Conservation (phyloP, 2,888 invertebrate genomes). For the Theretra japonica region DNA sequence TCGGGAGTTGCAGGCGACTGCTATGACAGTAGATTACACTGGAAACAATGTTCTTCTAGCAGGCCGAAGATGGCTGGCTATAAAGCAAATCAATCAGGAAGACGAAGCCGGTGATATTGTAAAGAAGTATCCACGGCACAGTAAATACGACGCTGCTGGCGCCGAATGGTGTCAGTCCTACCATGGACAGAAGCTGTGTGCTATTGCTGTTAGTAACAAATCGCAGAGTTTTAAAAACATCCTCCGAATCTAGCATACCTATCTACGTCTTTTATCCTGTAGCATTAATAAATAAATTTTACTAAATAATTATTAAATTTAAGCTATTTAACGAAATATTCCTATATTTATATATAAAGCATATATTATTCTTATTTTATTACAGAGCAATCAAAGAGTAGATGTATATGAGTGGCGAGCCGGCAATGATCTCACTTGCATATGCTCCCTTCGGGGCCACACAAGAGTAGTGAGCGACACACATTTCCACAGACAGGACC, state of each 20-base stretch:
- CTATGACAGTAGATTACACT: conserved; percentile 95
- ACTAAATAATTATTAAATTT: not conserved
- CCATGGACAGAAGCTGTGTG: conserved; percentile 91
- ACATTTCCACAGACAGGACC: conserved; percentile 92
- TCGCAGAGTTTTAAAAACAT: not conserved
- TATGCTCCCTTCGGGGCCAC: conserved; percentile 90
- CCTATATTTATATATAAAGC: not conserved
- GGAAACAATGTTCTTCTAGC: conserved; percentile 94
- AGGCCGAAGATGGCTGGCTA: conserved; percentile 91
- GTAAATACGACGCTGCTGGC: conserved; percentile 96
- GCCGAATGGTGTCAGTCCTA: conserved; percentile 96
- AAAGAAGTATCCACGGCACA: conserved; percentile 92
- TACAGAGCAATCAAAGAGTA: conserved; percentile 93
- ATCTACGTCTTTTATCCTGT: not conserved
- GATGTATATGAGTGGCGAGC: conserved; percentile 93
- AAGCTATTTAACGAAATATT: not conserved
- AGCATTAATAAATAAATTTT: not conserved
- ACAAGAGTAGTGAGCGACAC: conserved; percentile 95
- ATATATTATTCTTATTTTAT: conserved; percentile 27
- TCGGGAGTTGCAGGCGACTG: conserved; percentile 94
- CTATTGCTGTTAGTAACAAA: conserved; percentile 89
- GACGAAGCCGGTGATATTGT: conserved; percentile 88
- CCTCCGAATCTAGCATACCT: not conserved
- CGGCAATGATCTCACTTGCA: conserved; percentile 88
- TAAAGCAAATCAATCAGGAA: conserved; percentile 89